Conservation (phyloP, 2,888 invertebrate species). For the Trichopria drosophilae region DNA sequence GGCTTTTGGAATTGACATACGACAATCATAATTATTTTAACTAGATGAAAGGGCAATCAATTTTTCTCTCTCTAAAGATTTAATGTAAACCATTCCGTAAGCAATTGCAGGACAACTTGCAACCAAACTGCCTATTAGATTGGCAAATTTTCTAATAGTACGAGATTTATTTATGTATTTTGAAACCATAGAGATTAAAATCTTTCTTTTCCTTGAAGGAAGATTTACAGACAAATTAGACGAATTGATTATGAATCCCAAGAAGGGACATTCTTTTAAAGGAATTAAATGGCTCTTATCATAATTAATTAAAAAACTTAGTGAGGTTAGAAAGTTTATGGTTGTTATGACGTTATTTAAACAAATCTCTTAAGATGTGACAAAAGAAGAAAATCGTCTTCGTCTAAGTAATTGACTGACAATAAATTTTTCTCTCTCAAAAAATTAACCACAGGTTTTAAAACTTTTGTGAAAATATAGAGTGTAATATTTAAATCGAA, state of each 20-base stretch:
- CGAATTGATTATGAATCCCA: not conserved
- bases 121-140: not conserved
- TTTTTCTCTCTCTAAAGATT: not conserved
- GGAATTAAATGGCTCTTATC: not conserved
- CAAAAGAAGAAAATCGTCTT: not conserved
- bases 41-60: not conserved
- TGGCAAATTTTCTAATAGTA: constrained; percentile 1
- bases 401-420: not conserved
- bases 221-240: not conserved
- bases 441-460: not conserved
- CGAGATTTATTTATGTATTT: not conserved
- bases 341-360: not conserved
- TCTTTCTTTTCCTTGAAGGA: not conserved
- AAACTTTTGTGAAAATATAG: not conserved
- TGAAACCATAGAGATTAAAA: not conserved
- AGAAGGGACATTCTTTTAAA: not conserved
- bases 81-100: not conserved
- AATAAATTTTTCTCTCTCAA: not conserved
- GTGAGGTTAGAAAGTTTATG: not conserved
- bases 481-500: not conserved
- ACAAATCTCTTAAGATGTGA: not conserved
- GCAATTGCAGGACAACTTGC: not conserved
- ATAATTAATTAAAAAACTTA: not conserved
- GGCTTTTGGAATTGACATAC: not conserved
- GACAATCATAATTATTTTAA: not conserved